Evolutionary conservation across 2,888 invertebrate genomes (phyloP).

Genomic region (Yponomeuta cagnagella): DNA sequence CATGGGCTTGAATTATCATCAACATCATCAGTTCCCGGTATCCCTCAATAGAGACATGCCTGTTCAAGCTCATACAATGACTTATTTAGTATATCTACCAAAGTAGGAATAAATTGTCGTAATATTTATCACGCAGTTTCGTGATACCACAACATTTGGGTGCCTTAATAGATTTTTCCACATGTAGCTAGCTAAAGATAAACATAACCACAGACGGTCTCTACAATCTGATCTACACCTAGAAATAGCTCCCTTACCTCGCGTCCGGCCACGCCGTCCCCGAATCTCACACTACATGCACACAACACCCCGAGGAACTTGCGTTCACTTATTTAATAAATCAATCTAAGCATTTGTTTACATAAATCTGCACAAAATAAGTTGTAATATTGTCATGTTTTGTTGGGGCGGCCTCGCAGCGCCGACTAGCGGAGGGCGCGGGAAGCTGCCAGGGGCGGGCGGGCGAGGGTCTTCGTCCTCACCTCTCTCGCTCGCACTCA

Average conservation of each 20-base stretch:
- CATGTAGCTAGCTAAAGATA: background rate
- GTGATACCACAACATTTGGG: background rate
- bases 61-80: too few relatives aligned
- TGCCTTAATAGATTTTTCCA: background rate
- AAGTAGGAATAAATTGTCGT: too few relatives aligned
- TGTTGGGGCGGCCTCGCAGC: conserved; percentile 62
- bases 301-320: conserved; percentile 32
- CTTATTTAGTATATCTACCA: too few relatives aligned
- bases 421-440: conserved; percentile 63
- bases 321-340: conserved; percentile 34
- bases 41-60: too few relatives aligned
- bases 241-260: conserved; percentile 21
- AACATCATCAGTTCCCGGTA: too few relatives aligned
- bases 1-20: too few relatives aligned
- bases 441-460: conserved; percentile 45
- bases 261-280: conserved; percentile 8
- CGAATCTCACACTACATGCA: conserved; percentile 23
- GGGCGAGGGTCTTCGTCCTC: conserved; percentile 39
- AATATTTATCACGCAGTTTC: too few relatives aligned
- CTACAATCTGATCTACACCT: background rate
- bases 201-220: background rate
- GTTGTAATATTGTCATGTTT: conserved; percentile 51
- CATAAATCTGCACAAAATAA: conserved; percentile 53
- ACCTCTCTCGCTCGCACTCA: conserved; percentile 50
- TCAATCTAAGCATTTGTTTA: conserved; percentile 60